These are phyloP conservation scores for Lonchura striata DNA, from an alignment of 2,113 vertebrate species.

Conservation along the genomic window DNA sequence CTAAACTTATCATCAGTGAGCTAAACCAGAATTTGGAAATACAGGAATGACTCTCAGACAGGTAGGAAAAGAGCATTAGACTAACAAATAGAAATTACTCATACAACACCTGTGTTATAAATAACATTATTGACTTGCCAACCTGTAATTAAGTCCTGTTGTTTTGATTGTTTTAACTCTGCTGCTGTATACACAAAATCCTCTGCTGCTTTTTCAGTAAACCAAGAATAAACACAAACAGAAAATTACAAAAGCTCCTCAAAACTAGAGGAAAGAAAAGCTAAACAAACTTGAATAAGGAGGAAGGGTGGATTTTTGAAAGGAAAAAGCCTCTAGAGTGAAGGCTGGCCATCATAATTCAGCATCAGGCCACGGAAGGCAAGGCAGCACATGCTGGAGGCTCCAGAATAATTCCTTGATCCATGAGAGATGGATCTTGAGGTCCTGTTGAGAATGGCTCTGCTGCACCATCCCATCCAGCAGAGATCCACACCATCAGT, in stretches of 20 bases:
- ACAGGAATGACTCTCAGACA: not conserved
- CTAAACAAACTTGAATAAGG: not conserved
- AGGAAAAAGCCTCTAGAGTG: not conserved
- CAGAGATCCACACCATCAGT: not conserved
- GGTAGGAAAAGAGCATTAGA: not conserved
- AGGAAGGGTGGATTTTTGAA: not conserved
- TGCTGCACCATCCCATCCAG: not conserved
- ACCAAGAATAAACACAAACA: not conserved
- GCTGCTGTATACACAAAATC: not conserved
- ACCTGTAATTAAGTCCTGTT: not conserved
- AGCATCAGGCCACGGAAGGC: not conserved
- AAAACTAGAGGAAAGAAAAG: not conserved
- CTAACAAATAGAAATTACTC: not conserved
- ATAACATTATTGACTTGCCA: not conserved
- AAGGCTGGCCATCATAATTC: not conserved
- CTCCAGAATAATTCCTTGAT: not conserved
- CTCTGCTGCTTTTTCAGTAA: not conserved
- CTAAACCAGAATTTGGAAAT: not conserved
- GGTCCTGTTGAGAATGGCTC: not conserved
- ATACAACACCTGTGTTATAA: not conserved
- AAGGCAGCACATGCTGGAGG: not conserved
- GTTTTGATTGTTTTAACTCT: constrained; percentile 10
- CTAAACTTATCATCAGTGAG: not conserved
- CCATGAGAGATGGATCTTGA: too few species aligned
- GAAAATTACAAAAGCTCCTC: not conserved